Evolutionary conservation across 2,888 invertebrate genomes (phyloP).

Genomic region (Microplitis deprimator): DNA sequence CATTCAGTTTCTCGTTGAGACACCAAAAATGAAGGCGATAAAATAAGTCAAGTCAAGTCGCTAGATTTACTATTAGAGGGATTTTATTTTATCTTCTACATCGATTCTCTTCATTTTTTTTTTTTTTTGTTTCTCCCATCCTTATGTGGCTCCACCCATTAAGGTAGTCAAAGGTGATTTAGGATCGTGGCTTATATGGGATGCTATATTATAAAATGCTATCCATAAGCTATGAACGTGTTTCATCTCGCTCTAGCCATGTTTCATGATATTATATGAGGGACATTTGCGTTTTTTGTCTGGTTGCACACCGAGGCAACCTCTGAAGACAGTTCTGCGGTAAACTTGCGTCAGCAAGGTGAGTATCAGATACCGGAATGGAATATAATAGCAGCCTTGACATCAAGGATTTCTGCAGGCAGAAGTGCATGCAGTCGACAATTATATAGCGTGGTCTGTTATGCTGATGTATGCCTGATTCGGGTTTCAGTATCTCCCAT

Average conservation of each 20-base stretch:
- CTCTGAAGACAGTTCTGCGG: neutral
- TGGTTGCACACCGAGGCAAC: neutral
- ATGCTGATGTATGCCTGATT: neutral
- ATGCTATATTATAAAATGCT: conserved; percentile 28
- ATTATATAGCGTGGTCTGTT: neutral
- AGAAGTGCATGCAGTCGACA: neutral
- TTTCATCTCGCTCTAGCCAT: conserved; percentile 22
- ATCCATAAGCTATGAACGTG: conserved; percentile 24
- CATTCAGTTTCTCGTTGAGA: neutral
- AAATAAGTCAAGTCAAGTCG: conserved; percentile 47
- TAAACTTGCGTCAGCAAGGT: neutral
- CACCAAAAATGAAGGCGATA: neutral
- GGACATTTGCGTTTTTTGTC: conserved; percentile 15
- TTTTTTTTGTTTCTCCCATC: conserved; percentile 16
- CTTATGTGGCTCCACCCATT: conserved; percentile 51
- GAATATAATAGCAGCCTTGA: too few relatives aligned
- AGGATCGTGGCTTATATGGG: conserved; percentile 58
- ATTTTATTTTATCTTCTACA: conserved; percentile 48
- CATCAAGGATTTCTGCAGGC: neutral
- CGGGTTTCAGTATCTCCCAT: neutral
- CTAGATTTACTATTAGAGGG: conserved; percentile 64
- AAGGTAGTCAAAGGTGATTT: conserved; percentile 67
- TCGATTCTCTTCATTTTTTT: conserved; percentile 33
- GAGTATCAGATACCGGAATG: neutral
- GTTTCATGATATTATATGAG: conserved; percentile 19